Base-by-base conservation (phyloP, 2,113 vertebrate genomes). In the Daubentonia madagascariensis region DNA sequence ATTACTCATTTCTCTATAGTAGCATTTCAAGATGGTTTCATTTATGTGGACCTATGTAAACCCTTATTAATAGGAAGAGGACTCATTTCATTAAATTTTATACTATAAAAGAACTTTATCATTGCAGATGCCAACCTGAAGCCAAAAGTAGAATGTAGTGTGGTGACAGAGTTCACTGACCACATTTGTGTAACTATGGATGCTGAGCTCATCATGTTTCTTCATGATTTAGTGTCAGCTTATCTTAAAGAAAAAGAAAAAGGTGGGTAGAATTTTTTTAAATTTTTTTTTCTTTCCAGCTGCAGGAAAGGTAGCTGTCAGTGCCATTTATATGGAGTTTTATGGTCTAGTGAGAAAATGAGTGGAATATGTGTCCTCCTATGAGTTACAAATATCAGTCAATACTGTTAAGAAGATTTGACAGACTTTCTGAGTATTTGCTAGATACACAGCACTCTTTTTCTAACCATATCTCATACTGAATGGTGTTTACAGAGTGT, bases 111-210 rank as follows among this genome's bases (percentile, higher is more conserved):
- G 16, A 92, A 0, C 92, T 98, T 96, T 92, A 48, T 96, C 63
- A 95, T 94, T 98, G 35, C 97, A 99, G 99, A 99, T 98, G 98
- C 99, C 90, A 98, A 89, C 98, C 99, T 99, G 97, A 99, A 99
- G 97, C 99, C 99, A 75, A 99, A 99, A 97, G 99, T 99, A 98
- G 99, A 99, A 98, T 99, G 99, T 98, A 99, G 99, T 63, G 99
- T 99, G 85, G 99, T 99, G 96, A 99, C 99, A 8, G 99, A 99
- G 98, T 99, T 99, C 98, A 99, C 99, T 1, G 99, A 99, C 98
- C 99, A 99, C 98, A 99, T 99, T 81, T 99, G 99, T 73, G 99
- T 99, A 93, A 99, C 99, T n/a, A 99, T 99, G 99, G 99, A 99
- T 94, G 99, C 99, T 1, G 99, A 99, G 98, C 96, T 99, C 92